Evolutionary conservation across 2,888 invertebrate species (phyloP).

Genomic region (Leucania comma): DNA sequence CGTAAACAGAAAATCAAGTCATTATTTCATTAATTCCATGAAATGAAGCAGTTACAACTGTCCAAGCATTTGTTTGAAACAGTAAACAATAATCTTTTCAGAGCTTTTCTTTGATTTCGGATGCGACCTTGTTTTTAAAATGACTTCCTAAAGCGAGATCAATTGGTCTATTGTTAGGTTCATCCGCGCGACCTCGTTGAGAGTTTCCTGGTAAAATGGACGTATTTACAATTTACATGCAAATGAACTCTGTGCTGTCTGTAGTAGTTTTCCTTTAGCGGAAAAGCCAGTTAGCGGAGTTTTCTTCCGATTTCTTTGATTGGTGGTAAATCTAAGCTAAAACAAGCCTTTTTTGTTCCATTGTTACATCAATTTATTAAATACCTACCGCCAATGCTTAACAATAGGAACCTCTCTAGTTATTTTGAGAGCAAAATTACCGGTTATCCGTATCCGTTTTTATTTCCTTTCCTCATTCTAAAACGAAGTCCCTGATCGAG

Average conservation of each 20-base stretch:
- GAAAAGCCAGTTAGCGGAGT: constrained; percentile 3
- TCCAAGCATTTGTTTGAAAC: constrained; percentile 15
- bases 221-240: constrained; percentile 47
- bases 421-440: too few relatives aligned
- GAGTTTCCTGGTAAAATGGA: constrained; percentile 53
- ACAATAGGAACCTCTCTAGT: too few relatives aligned
- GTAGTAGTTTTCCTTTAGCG: constrained; percentile 26
- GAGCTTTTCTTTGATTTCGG: constrained; percentile 56
- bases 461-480: too few relatives aligned
- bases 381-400: too few relatives aligned
- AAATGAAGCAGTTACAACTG: constrained; percentile 14
- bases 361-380: background rate
- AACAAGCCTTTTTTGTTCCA: background rate
- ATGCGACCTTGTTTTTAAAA: constrained; percentile 55
- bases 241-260: constrained; percentile 10
- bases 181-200: constrained; percentile 43
- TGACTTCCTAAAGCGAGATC: constrained; percentile 60
- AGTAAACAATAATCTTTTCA: constrained; percentile 39
- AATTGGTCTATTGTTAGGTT: constrained; percentile 55
- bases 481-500: too few relatives aligned
- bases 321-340: background rate
- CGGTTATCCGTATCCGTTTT: too few relatives aligned
- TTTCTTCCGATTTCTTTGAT: background rate
- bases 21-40: constrained; percentile 27
- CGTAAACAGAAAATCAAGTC: too few relatives aligned